Base-by-base conservation (phyloP, 2,888 invertebrate genomes). In the Megaustenia siamemsis region DNA sequence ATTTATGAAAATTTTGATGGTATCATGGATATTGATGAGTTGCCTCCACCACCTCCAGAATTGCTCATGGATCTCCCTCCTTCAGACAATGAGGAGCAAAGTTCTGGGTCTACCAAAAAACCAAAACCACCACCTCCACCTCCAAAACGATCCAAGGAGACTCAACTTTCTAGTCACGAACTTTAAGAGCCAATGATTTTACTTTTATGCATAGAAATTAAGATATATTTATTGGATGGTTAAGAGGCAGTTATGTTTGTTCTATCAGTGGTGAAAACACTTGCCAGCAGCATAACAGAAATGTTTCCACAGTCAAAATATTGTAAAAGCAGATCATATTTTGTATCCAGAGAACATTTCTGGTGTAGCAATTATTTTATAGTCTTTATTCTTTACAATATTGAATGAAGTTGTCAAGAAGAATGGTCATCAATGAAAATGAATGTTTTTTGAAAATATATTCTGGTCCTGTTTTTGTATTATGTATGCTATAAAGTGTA, bases 31-130 rank as follows among this genome's bases (percentile, higher is more conserved):
- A 91, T 92, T 35, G 91, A 92, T 83, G 92, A 92, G 75, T 89
- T 93, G 80, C 93, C 93, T 15, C 92, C 91, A 10, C 93, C 93
- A 15, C 93, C 93, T 38, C 92, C 93, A 32, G 93, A 93, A 87
- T 84, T 93, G 28, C 87, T 93, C 35, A 90, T 89, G 56, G 92
- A 90, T 53, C 88, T 90, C 66, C 83, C 87, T 66, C 82, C 69
- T 40, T 75, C 79, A 80, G 86, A 85, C 49, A 86, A 53, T 73
- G 77, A 81, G 83, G 83, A 71, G 77, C 87, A 86, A 53, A 86
- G 79, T 71, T 81, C 83, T 75, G 87, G 83, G 10, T 86, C 84
- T 45, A 81, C 84, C 56, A 88, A 86, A 76, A 87, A 90, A 40
- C 88, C 88, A 8, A 90, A 89, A 43, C 92, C 92, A n/a, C 92